Base-by-base conservation (phyloP, 2,113 vertebrate species). In the Morone chrysops region DNA sequence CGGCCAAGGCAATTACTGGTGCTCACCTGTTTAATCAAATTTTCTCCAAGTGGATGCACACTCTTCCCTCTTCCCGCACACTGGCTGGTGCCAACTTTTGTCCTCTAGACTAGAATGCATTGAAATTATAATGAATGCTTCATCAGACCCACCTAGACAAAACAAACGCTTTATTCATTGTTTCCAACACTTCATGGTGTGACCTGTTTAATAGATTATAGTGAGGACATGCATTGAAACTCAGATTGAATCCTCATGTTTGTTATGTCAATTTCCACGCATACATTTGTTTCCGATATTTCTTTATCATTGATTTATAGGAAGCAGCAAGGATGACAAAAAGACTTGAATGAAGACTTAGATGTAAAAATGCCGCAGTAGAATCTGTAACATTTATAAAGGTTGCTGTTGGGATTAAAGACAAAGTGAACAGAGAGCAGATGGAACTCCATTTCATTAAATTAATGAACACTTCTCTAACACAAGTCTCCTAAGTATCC, bases 1-100 rank as follows among this genome's bases (percentile, higher is more conserved):
- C 9, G 20, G 61, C 81, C 78, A 48, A 70, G 74, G 76, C 87
- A 93, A 91, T 91, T 84, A 92, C 66, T 68, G 77, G 8, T 41
- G 70, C 84, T 93, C 87, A 92, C 89, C 89, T 91, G 87, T 89
- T 92, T 92, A 91, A 93, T 92, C 88, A 90, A 80, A 90, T 90
- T 74, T 83, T 74, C 81, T 87, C 67, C 43, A 79, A 81, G 82
- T 90, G 82, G 81, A 80, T 73, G 87, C 75, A 83, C 85, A 75
- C 61, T 87, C 54, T 50, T 68, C 41, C 67, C 67, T 40, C 53
- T 48, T 66, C 70, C n/a, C n/a, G n/a, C n/a, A n/a, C 76, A 36
- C 50, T 16, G 69, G 65, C 53, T 22, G 17, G 40, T 57, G 77
- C 69, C 47, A 62, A 43, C 53, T 56, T 20, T 47, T 43, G 54